Evolutionary conservation across 2,113 vertebrate species (phyloP).

Genomic region (Cephalophus harveyi): DNA sequence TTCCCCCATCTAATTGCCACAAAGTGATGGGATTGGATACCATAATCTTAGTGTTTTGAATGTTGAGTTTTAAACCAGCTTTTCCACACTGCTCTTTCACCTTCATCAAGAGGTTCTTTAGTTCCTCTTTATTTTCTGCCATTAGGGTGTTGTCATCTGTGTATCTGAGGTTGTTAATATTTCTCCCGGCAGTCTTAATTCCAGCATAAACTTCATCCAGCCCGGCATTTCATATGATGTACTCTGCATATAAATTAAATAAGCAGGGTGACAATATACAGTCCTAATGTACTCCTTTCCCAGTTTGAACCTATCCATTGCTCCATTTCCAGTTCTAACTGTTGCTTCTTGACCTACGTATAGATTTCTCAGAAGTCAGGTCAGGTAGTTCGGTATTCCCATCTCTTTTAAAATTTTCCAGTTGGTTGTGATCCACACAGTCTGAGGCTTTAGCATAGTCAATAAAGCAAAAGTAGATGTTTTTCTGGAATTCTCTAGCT

Average conservation of each 20-base stretch:
- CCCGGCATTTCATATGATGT: rapidly evolving
- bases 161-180: background rate
- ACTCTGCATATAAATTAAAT: background rate
- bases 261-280: background rate
- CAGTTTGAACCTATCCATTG: background rate
- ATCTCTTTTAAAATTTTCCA: background rate
- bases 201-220: background rate
- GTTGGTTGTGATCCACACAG: background rate
- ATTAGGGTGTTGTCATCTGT: background rate
- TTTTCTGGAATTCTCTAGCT: background rate
- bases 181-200: background rate
- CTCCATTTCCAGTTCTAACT: background rate
- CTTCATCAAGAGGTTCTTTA: background rate
- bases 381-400: background rate
- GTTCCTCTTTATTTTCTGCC: background rate
- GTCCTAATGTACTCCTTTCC: background rate
- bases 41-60: background rate
- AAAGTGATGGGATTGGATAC: background rate
- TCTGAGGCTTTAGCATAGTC: background rate
- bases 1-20: background rate
- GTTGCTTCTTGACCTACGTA: background rate
- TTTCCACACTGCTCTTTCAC: background rate
- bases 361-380: background rate
- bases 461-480: background rate
- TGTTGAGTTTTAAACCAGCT: background rate